phyloP scores from a whole-genome alignment of 2,888 invertebrate genomes.

The Epirrhoe alternata region DNA sequence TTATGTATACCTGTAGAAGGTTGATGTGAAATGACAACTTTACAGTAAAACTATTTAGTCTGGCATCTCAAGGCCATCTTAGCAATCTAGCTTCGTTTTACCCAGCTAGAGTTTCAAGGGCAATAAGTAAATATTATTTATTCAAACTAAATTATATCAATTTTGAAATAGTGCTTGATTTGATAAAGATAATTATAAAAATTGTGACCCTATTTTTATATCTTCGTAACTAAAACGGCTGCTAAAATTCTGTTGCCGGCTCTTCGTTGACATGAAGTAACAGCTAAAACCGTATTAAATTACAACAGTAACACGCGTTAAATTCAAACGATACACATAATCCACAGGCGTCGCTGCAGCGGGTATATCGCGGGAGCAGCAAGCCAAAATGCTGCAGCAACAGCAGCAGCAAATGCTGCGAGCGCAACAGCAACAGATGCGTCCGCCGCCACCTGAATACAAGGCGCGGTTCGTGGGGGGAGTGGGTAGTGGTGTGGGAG shows the following conservation, averaged over 20 bases:
- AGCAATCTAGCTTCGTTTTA: neutral
- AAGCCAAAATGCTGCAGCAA: slow-evolving; percentile 88
- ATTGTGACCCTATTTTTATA: no score
- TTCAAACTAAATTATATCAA: neutral
- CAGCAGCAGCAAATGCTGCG: slow-evolving; percentile 88
- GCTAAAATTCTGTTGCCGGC: no score
- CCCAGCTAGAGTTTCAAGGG: neutral
- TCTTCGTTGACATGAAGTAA: no score
- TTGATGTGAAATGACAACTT: neutral
- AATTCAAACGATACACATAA: neutral
- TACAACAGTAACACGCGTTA: neutral
- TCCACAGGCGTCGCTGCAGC: slow-evolving; percentile 74
- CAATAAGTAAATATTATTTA: neutral
- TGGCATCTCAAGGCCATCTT: neutral
- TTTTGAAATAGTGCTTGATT: neutral
- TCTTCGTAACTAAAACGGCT: no score
- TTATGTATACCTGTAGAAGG: neutral
- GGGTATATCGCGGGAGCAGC: slow-evolving; percentile 84
- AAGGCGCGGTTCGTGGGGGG: slow-evolving; percentile 87
- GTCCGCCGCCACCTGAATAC: slow-evolving; percentile 95
- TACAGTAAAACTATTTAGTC: neutral
- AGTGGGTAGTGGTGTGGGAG: slow-evolving; percentile 49
- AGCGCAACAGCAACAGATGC: slow-evolving; percentile 83
- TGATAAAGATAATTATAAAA: neutral
- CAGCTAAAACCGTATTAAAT: no score